Evolutionary conservation across 64 coral and sea anemone species (phyloP), one percentile per base, ranked within the genome.

Genomic region (Orbicella faveolata): DNA sequence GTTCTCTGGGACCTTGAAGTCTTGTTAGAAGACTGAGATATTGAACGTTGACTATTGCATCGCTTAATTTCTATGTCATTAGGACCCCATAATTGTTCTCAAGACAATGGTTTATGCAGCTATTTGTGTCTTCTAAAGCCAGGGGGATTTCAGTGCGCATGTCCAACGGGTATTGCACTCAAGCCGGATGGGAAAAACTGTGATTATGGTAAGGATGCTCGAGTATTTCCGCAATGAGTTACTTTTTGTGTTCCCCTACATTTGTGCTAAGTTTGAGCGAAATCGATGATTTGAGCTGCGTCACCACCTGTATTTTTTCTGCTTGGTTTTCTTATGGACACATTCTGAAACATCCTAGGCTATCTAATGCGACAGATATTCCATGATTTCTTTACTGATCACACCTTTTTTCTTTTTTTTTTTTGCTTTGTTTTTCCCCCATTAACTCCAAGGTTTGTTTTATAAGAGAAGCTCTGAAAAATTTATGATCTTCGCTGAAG

Each of bases 101-200:
- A 17, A 30, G 87, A 90, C 83, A 94, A 87, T 61, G 88, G 93
- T 16, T 36, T 35, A 0, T 94, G 93, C 25, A 90, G 88, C 52
- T 88, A 90, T 35, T 61, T 94, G 64, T 94, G 93, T 70, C 69
- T 94, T 73, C 41, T 90, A 30, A 87, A 41, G 83, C 78, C 79
- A 39, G 20, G 81, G 16, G 41, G 36, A 39, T 51, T 79, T 30
- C 75, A 63, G 25, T 94, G 93, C 19, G 83, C 93, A 79, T 94
- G 93, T 36, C 65, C 88, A 6, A 89, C 73, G 21, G 93, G 88
- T 35, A 18, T 83, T 33, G 33, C 63, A 1, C 61, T 94, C 6
- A 90, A 74, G 44, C 20, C 51, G 11, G 83, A 94, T 76, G 83
- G 77, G 18, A 90, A 73, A 73, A 80, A 65, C 3, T 94, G 93